Evolutionary conservation across 2,888 invertebrate genomes (phyloP).

Genomic region (Drosophila borborema): DNA sequence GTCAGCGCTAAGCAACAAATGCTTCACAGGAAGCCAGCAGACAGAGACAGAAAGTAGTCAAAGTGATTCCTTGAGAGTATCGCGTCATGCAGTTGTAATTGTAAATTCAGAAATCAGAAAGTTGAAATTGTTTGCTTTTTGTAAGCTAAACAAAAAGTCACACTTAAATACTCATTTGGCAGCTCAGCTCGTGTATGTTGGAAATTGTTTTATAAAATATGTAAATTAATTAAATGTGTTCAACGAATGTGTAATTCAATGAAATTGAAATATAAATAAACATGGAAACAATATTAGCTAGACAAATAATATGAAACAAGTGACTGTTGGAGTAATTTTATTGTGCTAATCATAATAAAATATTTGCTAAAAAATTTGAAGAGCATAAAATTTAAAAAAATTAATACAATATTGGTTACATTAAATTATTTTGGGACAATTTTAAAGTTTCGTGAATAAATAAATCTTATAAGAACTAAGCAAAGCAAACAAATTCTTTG

Average conservation of each 20-base stretch:
- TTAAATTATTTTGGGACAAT: too few relatives aligned
- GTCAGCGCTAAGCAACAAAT: slow-evolving; percentile 15
- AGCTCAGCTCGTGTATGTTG: slow-evolving; percentile 12
- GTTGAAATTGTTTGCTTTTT: slow-evolving; percentile 43
- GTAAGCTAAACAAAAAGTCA: slow-evolving; percentile 13
- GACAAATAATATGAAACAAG: background rate
- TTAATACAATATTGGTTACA: background rate
- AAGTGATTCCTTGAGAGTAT: slow-evolving; percentile 4
- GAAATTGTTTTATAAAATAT: background rate
- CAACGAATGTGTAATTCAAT: background rate
- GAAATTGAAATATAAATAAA: background rate
- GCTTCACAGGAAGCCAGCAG: background rate
- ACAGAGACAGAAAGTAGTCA: background rate
- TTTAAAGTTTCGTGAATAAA: background rate
- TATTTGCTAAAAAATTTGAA: background rate
- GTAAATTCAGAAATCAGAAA: slow-evolving; percentile 34
- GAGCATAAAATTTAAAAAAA: background rate
- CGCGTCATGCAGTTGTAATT: slow-evolving; percentile 33
- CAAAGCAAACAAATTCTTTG: background rate
- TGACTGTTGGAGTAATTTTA: background rate
- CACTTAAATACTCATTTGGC: slow-evolving; percentile 1
- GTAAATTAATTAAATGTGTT: slow-evolving; percentile 2
- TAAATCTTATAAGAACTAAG: background rate
- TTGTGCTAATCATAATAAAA: too few relatives aligned
- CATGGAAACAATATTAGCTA: background rate